These are phyloP conservation scores for Trematomus bernacchii DNA, from an alignment of 2,797 vertebrate genomes.

Conservation along the genomic window DNA sequence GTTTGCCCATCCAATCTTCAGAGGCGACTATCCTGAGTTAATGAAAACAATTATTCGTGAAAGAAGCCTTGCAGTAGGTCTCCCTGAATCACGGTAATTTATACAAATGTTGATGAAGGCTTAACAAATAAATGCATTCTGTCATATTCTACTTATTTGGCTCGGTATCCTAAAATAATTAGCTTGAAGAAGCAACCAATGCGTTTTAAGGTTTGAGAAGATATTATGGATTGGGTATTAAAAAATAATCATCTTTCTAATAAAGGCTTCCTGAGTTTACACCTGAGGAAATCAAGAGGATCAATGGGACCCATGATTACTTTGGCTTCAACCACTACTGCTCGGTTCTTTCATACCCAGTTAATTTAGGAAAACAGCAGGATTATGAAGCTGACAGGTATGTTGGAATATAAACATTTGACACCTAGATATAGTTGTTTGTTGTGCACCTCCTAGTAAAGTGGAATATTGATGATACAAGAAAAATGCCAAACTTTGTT, in stretches of 20 bases:
- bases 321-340: conserved; percentile 94
- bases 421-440: neutral
- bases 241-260: neutral
- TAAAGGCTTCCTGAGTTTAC: conserved; percentile 93
- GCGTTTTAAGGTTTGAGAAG: neutral
- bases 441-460: neutral
- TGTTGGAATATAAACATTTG: neutral
- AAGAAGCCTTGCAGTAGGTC: conserved; percentile 87
- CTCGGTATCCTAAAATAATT: neutral
- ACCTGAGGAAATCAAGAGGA: conserved; percentile 88
- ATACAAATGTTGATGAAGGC: neutral
- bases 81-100: conserved; percentile 83
- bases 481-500: neutral
- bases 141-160: too few species aligned
- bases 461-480: neutral
- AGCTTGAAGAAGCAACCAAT: neutral
- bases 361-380: conserved; percentile 76
- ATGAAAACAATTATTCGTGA: conserved; percentile 89
- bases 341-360: conserved; percentile 85
- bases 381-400: conserved; percentile 86
- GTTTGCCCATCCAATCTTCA: conserved; percentile 94
- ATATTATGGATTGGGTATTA: neutral
- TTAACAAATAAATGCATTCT: neutral
- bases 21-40: conserved; percentile 89
- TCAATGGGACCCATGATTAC: conserved; percentile 92